Evolutionary conservation across 2,113 vertebrate species (phyloP), one percentile per base, ranked within the genome.

Genomic region (Peromyscus maniculatus): DNA sequence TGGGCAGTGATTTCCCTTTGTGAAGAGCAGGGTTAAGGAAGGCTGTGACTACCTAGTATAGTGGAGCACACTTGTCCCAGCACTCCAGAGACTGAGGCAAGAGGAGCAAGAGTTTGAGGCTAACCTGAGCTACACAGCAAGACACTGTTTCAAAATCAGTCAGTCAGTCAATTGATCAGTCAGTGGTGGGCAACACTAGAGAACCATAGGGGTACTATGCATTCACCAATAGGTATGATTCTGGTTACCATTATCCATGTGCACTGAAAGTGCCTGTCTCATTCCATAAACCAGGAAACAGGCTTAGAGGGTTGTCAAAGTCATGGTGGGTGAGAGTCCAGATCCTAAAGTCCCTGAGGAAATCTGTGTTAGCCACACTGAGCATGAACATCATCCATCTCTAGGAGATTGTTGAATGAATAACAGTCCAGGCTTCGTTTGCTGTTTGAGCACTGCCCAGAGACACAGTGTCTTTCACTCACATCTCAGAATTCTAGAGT

Each of bases 1-100:
- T 17, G 24, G 77, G 4, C 57, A 46, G 22, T 11, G 26, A 8
- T 21, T 16, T 57, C 57, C 4, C 57, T 49, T 28, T 33, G 26
- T 0, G 9, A 66, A 33, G 75, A 7, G 10, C 36, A 57, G 39
- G 2, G 3, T n/a, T 66, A 1, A 0, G 0, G 33, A 39, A 8
- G 36, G 0, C 69, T 59, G 4, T 13, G n/a, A 24, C 36, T 59
- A 10, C n/a, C 15, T n/a, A n/a, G 16, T 4, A 43, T 7, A 5
- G 9, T 62, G 19, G n/a, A 57, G n/a, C 15, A 16, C 12, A 24
- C 49, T 12, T 69, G 33, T 15, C 19, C 49, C 87, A 72, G 36
- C 4, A 15, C 71, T 77, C 26, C 1, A 2, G 72, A 46, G 26
- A 33, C 69, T 1, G 52, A 33, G 71, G 71, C 13, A 39, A 71